Conservation (phyloP, 2,113 vertebrate species). For the Sclerurus mexicanus region DNA sequence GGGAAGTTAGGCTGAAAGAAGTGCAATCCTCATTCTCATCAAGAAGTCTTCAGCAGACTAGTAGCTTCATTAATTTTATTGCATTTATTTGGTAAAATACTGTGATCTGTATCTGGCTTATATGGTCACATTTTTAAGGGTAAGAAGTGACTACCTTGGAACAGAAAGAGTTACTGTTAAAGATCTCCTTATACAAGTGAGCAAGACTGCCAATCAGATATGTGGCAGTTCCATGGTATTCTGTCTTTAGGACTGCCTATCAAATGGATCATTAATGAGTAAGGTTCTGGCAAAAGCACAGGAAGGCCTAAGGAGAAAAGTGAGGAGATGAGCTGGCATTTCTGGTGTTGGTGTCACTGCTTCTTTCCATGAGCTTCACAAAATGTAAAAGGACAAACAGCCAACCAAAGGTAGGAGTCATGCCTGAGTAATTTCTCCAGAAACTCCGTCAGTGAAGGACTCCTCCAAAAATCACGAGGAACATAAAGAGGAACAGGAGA, state of each 20-base stretch:
- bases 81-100: background rate
- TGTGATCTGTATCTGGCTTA: background rate
- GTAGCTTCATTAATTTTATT: background rate
- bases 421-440: background rate
- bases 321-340: background rate
- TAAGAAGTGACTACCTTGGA: background rate
- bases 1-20: background rate
- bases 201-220: conserved; percentile 35
- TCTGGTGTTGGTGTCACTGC: background rate
- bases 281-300: conserved; percentile 69
- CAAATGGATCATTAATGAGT: conserved; percentile 76
- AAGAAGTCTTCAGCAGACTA: background rate
- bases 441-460: background rate
- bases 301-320: conserved; percentile 52
- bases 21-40: background rate
- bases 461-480: background rate
- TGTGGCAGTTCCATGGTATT: conserved; percentile 61
- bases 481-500: background rate
- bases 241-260: conserved; percentile 52
- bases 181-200: conserved; percentile 74
- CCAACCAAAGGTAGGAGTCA: background rate
- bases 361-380: background rate
- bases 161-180: conserved; percentile 48
- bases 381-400: background rate
- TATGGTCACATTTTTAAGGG: background rate